Evolutionary conservation across 1,140 invertebrate species (phyloP).

Genomic region (Sycophaga agraensis): DNA sequence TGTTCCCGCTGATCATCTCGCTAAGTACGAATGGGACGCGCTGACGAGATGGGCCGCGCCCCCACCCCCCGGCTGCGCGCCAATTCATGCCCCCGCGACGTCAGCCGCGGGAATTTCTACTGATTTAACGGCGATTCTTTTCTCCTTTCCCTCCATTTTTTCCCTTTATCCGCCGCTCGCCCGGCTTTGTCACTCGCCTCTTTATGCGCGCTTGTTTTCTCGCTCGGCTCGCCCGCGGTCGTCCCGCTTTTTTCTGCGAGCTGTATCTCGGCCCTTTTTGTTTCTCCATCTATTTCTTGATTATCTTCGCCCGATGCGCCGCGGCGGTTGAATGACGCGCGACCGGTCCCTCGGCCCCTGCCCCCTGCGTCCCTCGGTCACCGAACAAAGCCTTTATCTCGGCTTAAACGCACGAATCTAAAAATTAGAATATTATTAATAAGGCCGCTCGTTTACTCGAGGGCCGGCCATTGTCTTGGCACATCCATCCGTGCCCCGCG

Average conservation of each 20-base stretch:
- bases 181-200: constrained; percentile 14
- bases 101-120: constrained; percentile 21
- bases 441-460: background rate
- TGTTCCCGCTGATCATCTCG: constrained; percentile 52
- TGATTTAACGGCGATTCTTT: constrained; percentile 25
- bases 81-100: background rate
- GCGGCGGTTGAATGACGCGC: background rate
- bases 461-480: background rate
- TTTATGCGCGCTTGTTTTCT: constrained; percentile 16
- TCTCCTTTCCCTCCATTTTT: constrained; percentile 14
- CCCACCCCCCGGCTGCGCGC: background rate
- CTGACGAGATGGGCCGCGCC: constrained; percentile 27
- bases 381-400: constrained; percentile 7
- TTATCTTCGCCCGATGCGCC: constrained; percentile 1
- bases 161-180: background rate
- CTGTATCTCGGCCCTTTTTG: constrained; percentile 1
- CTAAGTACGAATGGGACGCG: constrained; percentile 48
- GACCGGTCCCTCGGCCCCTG: background rate
- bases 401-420: constrained; percentile 2
- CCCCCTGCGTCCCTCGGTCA: background rate
- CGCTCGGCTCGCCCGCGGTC: background rate
- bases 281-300: constrained; percentile 19
- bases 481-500: background rate
- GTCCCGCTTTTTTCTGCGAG: background rate
- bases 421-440: constrained; percentile 26